Evolutionary conservation across 2,888 invertebrate genomes (phyloP).

Genomic region (Timandra comae): DNA sequence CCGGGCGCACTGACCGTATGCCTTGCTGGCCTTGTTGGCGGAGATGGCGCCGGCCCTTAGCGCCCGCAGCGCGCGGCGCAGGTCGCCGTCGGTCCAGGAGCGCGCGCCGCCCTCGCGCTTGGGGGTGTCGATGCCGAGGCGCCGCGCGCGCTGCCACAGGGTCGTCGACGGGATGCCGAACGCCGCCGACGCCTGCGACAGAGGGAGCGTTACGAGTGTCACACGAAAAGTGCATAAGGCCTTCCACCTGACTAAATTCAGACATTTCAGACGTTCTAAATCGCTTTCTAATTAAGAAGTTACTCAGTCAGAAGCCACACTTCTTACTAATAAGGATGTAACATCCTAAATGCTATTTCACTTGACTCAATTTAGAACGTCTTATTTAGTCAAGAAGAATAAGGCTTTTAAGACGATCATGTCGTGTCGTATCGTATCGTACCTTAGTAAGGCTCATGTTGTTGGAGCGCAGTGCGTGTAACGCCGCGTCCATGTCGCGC

Average conservation of each 20-base stretch:
- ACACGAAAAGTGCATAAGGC: too few relatives aligned
- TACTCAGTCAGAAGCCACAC: too few relatives aligned
- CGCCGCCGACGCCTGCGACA: conserved; percentile 85
- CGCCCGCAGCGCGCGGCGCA: conserved; percentile 89
- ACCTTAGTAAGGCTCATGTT: conserved; percentile 93
- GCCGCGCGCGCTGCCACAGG: conserved; percentile 92
- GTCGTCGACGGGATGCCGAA: conserved; percentile 95
- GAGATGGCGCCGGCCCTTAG: conserved; percentile 90
- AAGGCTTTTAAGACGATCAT: background rate
- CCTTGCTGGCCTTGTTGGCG: conserved; percentile 94
- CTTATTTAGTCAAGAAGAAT: too few relatives aligned
- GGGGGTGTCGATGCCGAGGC: conserved; percentile 92
- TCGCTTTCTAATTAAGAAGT: too few relatives aligned
- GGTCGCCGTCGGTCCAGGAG: conserved; percentile 91
- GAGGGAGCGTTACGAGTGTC: too few relatives aligned
- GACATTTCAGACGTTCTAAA: too few relatives aligned
- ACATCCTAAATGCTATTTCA: too few relatives aligned
- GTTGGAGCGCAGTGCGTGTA: conserved; percentile 89
- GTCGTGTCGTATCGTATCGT: conserved; percentile 5
- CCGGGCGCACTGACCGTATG: conserved; percentile 85
- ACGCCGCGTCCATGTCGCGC: conserved; percentile 91
- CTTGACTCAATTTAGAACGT: too few relatives aligned
- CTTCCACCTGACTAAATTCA: too few relatives aligned
- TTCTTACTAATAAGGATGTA: too few relatives aligned
- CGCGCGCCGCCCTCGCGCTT: conserved; percentile 92